Evolutionary conservation across 2,113 vertebrate genomes (phyloP), one percentile per base, ranked within the genome.

Genomic region (Perca schrenkii): DNA sequence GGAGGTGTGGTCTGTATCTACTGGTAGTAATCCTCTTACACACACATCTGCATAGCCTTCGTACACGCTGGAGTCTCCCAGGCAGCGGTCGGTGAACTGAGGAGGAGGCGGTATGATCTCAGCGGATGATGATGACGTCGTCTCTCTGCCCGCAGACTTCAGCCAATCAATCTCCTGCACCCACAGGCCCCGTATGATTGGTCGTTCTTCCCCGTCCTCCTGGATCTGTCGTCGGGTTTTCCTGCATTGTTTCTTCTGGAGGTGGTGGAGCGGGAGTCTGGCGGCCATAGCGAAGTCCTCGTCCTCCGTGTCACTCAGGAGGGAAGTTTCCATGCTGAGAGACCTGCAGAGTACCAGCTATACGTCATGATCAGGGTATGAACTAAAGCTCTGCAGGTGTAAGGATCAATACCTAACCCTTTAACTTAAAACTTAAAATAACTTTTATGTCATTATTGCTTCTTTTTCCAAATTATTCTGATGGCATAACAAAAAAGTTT

Each of bases 61-160:
- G 3, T 3, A 6, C 6, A 6, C n/a, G 43, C 15, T n/a, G 88
- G 94, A 0, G 94, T 77, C 95, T 87, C 95, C 95, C 89, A 93
- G 95, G 87, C 96, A 95, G 43, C 95, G 94, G 88, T 94, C 93
- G 0, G 84, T 93, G 1, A 93, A 93, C 83, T 89, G 89, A 60
- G 88, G 89, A 72, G 92, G 93, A 22, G 92, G 94, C 8, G 91
- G 90, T n/a, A 94, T 87, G 85, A 94, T 74, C 11, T 85, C 84
- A 10, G 68, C 8, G 0, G 65, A 56, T 3, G 77, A 78, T 0
- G 73, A 53, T 7, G 25, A 77, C 2, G 28, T 49, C 2, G 19
- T 28, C 12, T 76, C 85, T 6, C 40, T 34, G 47, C 56, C 47
- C 0, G 40, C 10, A 0, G 85, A 87, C 15, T 63, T 89, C 43